Evolutionary conservation across 2,797 vertebrate genomes (phyloP).

Genomic region (Pogonophryne albipinna): DNA sequence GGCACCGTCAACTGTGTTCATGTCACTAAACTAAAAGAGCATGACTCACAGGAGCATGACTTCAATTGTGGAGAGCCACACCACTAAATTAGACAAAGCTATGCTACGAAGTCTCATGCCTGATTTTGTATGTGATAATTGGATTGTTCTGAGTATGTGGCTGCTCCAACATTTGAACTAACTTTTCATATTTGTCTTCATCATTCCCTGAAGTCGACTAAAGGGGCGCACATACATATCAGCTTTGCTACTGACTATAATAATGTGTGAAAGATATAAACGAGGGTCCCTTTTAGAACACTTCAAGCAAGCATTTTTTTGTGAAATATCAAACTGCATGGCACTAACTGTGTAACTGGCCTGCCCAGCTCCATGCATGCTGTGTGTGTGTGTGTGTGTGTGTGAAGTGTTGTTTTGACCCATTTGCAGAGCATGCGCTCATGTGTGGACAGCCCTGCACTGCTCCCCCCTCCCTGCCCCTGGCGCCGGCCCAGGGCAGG

Average conservation of each 20-base stretch:
- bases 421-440: slow-evolving; percentile 96
- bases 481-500: slow-evolving; percentile 85
- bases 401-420: slow-evolving; percentile 88
- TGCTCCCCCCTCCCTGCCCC: slow-evolving; percentile 84
- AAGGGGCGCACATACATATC: neutral
- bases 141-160: slow-evolving; percentile 38
- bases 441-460: slow-evolving; percentile 84
- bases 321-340: slow-evolving; percentile 65
- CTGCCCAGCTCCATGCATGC: slow-evolving; percentile 76
- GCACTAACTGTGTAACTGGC: slow-evolving; percentile 70
- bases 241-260: neutral
- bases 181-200: slow-evolving; percentile 51
- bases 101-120: slow-evolving; percentile 9
- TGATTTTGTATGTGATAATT: slow-evolving; percentile 30
- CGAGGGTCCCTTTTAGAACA: neutral
- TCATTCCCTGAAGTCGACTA: slow-evolving; percentile 59
- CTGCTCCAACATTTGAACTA: slow-evolving; percentile 59
- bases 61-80: slow-evolving; percentile 34
- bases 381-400: slow-evolving; percentile 60
- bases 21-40: slow-evolving; percentile 34
- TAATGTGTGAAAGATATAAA: neutral
- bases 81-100: slow-evolving; percentile 17
- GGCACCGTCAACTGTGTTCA: slow-evolving; percentile 5
- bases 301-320: slow-evolving; percentile 58
- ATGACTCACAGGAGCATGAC: slow-evolving; percentile 61